Base-by-base conservation (phyloP, 2,888 invertebrate species). In the Tenthredo scrophulariae region DNA sequence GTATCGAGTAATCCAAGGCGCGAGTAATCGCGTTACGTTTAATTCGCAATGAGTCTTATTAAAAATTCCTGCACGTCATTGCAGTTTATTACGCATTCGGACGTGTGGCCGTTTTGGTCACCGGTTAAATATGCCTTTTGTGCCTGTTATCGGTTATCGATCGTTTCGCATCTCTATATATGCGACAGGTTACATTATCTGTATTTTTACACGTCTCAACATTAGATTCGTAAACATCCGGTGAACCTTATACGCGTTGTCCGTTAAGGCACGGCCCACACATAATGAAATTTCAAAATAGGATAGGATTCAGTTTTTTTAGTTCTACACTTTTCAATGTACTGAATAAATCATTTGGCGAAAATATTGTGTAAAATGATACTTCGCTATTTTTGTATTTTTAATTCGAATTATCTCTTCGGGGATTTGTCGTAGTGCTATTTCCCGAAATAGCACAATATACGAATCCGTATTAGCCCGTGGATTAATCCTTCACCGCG, bases 251-350 rank as follows among this genome's bases (percentile, higher is more conserved):
- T 46, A 10, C 6, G n/a, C 29, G n/a, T 15, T 77, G 40, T 26
- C 26, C 77, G 50, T 54, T 18, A 18, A 40, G 13, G 62, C 33
- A 6, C n/a, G 18, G 80, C 40, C 62, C 80, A 80, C 80, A 80
- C 40, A 80, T 5, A 1, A 62, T 37, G 33, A 54, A 37, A 79
- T 10, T 54, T 54, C 22, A n/a, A 54, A 46, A 46, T 33, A 37
- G 40, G n/a, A 46, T 33, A 37, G 40, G n/a, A 40, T 37, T 40
- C 6, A 72, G 37, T 40, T 43, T 43, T 22, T 46, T 22, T 10
- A 40, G 74, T n/a, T 74, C 0, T 22, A 74, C 10, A 37, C 22
- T 58, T 40, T 40, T 37, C 0, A 70, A 70, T 37, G 9, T 70
- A 70, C 33, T 1, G 2, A 40, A 37, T 40, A 5, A 18, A 70